Percentiles rank a stretch among this genome's conserved stretches.
phyloP scores from a whole-genome alignment of 2,113 vertebrate genomes.

The Neodon shergylaensis region DNA sequence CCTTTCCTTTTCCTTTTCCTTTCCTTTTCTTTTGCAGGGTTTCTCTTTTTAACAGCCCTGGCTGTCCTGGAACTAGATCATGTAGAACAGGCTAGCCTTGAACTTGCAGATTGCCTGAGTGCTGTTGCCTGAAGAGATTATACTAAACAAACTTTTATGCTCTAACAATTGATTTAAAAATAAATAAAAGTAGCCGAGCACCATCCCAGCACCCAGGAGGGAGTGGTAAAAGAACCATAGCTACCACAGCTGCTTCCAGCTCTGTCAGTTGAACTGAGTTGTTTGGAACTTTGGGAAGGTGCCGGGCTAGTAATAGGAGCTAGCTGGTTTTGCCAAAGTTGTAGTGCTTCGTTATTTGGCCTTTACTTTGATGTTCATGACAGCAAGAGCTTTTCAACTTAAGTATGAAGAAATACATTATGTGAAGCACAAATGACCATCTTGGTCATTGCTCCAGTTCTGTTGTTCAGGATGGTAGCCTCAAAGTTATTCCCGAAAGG shows the following conservation, averaged over 20 bases:
- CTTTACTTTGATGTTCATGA: background rate
- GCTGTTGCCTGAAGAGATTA: no score
- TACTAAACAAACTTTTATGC: no score
- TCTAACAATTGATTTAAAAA: no score
- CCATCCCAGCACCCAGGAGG: no score
- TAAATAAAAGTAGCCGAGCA: no score
- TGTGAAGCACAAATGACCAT: background rate
- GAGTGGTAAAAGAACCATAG: no score
- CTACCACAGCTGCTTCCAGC: background rate
- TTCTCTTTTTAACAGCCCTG: no score
- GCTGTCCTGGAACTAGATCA: no score
- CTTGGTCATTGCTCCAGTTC: background rate
- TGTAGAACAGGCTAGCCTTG: no score
- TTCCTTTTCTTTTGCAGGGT: no score
- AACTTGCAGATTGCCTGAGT: no score
- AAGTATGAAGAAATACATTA: background rate
- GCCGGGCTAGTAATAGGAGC: background rate
- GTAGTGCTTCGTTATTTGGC: background rate
- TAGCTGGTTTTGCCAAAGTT: background rate
- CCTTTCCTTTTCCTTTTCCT: no score
- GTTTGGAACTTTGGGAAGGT: background rate
- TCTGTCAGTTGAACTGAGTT: background rate
- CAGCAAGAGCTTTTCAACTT: background rate
- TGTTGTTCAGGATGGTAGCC: background rate
- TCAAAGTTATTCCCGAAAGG: constrained; percentile 26